phyloP scores from a whole-genome alignment of 2,888 invertebrate genomes.

The Drosophila subsilvestris region DNA sequence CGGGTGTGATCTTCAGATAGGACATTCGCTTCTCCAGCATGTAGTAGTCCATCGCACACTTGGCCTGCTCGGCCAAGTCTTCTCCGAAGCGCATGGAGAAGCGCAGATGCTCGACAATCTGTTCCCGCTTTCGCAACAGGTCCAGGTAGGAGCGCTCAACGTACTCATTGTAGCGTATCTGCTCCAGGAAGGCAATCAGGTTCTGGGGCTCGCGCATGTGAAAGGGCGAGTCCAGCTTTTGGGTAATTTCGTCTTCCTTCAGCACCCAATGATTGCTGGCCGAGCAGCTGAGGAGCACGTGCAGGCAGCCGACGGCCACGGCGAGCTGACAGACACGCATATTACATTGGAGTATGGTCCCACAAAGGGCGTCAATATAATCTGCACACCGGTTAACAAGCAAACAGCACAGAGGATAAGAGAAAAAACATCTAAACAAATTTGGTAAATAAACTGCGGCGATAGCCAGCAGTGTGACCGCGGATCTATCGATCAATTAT shows the following conservation, averaged over 20 bases:
- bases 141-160: conserved; percentile 80
- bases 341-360: conserved; percentile 2
- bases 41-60: conserved; percentile 81
- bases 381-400: background rate
- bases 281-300: conserved; percentile 41
- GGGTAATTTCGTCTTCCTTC: conserved; percentile 80
- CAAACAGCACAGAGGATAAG: background rate
- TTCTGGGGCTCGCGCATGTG: conserved; percentile 82
- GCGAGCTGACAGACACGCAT: conserved; percentile 56
- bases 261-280: conserved; percentile 82
- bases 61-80: conserved; percentile 82
- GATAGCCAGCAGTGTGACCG: background rate
- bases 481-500: no score
- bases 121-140: conserved; percentile 78
- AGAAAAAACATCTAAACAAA: background rate
- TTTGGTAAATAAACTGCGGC: conserved; percentile 1
- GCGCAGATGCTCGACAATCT: conserved; percentile 81
- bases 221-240: conserved; percentile 83
- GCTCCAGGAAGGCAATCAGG: conserved; percentile 81
- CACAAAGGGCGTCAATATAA: background rate
- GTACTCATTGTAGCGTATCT: conserved; percentile 82
- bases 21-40: conserved; percentile 78
- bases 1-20: conserved; percentile 73
- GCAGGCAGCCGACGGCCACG: conserved; percentile 51
- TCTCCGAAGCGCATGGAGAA: conserved; percentile 81